Evolutionary conservation across 1,140 invertebrate species (phyloP).

Genomic region (Plodia interpunctella): DNA sequence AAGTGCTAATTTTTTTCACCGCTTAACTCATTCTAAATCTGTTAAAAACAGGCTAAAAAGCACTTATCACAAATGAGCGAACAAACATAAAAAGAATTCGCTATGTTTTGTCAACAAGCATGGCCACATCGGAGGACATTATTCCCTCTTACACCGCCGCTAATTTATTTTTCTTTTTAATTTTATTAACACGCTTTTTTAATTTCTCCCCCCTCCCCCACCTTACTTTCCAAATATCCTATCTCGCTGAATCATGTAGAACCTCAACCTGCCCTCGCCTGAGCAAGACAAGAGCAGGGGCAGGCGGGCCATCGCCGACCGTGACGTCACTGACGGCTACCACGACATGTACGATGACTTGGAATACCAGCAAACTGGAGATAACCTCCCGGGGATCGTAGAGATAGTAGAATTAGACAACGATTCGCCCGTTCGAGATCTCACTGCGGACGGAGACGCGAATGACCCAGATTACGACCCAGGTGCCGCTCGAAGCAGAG

Average conservation of each 20-base stretch:
- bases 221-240: constrained; percentile 51
- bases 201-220: constrained; percentile 57
- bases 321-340: constrained; percentile 54
- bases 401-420: constrained; percentile 59
- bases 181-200: constrained; percentile 79
- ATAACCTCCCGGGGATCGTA: constrained; percentile 42
- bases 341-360: constrained; percentile 47
- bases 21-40: constrained; percentile 16
- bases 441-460: constrained; percentile 36
- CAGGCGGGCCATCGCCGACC: constrained; percentile 36
- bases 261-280: constrained; percentile 65
- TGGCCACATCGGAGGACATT: constrained; percentile 36
- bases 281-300: constrained; percentile 37
- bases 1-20: constrained; percentile 28
- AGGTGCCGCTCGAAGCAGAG: constrained; percentile 50
- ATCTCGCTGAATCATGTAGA: constrained; percentile 62
- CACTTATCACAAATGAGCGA: constrained; percentile 15
- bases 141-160: constrained; percentile 29
- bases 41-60: constrained; percentile 6
- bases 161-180: constrained; percentile 73
- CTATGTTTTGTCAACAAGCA: constrained; percentile 47
- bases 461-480: constrained; percentile 60
- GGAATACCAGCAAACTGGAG: constrained; percentile 44
- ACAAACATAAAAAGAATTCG: constrained; percentile 20
- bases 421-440: constrained; percentile 23